A percentile compares a stretch with the other conserved stretches of the same genome.
Conservation (phyloP, 2,888 invertebrate genomes). For the Mongoloraphidia duomilia region DNA sequence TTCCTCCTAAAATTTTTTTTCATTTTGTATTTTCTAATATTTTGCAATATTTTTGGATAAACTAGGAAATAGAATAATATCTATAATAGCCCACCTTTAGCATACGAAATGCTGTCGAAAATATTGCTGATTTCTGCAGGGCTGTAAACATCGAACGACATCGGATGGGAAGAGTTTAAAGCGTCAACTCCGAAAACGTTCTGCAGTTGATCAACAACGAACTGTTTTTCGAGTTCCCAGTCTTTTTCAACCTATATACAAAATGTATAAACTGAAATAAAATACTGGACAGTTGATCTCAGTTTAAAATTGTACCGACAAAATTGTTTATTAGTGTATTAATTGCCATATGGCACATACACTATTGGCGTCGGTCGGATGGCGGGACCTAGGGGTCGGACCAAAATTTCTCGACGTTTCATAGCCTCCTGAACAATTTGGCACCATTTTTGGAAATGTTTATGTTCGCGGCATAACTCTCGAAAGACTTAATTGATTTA, state of each 20-base stretch:
- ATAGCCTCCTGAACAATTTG: too few relatives aligned
- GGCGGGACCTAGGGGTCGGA: too few relatives aligned
- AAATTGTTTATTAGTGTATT: neutral
- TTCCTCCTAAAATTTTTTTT: constrained; percentile 13
- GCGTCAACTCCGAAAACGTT: constrained; percentile 44
- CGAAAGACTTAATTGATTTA: too few relatives aligned
- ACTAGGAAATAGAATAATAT: too few relatives aligned
- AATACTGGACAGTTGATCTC: neutral
- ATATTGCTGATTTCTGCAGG: constrained; percentile 41
- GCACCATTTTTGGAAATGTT: too few relatives aligned
- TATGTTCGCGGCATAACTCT: too few relatives aligned
- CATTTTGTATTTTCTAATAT: neutral
- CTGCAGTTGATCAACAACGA: constrained; percentile 55
- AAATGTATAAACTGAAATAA: neutral
- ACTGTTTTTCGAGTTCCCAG: constrained; percentile 53
- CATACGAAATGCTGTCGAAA: constrained; percentile 54
- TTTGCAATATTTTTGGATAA: too few relatives aligned
- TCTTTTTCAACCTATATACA: constrained; percentile 38
- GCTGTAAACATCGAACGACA: constrained; percentile 39
- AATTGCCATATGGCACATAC: too few relatives aligned
- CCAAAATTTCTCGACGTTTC: too few relatives aligned
- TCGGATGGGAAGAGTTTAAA: constrained; percentile 38
- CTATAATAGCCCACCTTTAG: constrained; percentile 35
- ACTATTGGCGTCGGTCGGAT: too few relatives aligned
- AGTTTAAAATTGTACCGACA: neutral